Base-by-base conservation (phyloP, 2,888 invertebrate genomes). In the Cheilosia pagana region DNA sequence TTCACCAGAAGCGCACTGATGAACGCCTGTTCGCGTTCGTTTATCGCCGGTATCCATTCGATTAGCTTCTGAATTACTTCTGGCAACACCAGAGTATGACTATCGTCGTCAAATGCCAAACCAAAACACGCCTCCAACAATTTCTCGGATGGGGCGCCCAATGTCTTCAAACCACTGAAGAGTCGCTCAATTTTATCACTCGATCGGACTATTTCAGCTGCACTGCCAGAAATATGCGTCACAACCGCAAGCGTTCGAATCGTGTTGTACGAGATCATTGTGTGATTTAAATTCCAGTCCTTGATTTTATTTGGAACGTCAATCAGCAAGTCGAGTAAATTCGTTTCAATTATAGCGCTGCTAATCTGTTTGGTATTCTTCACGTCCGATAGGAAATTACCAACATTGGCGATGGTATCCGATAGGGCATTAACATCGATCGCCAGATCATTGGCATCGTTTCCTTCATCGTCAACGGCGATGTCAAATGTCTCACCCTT, bases 31-130 rank as follows among this genome's bases (percentile, higher is more conserved):
- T 92, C 91, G 4, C 88, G 88, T 41, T 90, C 90, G 68, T 89
- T 90, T 31, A 93, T 92, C 59, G 92, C 91, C 0, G 93, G 93
- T 86, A 94, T 87, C 93, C 93, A 94, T 82, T 92, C 90, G 53
- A 94, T 89, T 74, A 94, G 88, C 87, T 93, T 91, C 31, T 92
- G 88, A 48, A 93, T 91, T n/a, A 93, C 92, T 87, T 93, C 93
- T 0, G 92, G 91, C 88, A 94, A 88, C 85, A 92, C 88, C 35
- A 91, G 81, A 31, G 88, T 25, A 8, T 88, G 87, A 16, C 76
- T 83, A 48, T 88, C 88, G 6, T 89, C 89, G 87, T 92, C 90
- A 87, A 90, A 92, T 21, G 93, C 93, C 90, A 94, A 88, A 81
- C 90, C 89, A 65, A 94, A 91, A 41, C 93, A 91, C 28, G 92